Percentiles rank a stretch among this genome's conserved stretches.
These are phyloP conservation scores for Liposcelis brunnea DNA, from an alignment of 2,888 invertebrate genomes.

Conservation along the genomic window DNA sequence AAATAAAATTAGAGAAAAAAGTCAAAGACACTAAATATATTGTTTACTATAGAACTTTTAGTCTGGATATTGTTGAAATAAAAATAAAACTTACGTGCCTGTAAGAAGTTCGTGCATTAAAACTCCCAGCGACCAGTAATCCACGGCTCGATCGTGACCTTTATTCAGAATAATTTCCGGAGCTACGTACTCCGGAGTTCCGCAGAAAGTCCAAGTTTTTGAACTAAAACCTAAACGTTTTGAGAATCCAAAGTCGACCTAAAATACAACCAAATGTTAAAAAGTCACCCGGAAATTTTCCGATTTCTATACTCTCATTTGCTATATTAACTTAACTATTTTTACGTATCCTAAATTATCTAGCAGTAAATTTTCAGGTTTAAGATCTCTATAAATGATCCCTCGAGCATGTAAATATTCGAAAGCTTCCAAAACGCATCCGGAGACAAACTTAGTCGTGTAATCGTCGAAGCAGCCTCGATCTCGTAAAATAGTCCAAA, in stretches of 20 bases:
- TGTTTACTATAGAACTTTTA: not conserved
- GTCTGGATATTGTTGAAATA: too few species aligned
- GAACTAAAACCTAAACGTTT: constrained; percentile 41
- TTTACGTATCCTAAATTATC: constrained; percentile 45
- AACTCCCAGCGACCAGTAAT: constrained; percentile 53
- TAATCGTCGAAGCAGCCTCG: constrained; percentile 43
- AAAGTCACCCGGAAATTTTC: too few species aligned
- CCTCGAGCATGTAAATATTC: constrained; percentile 46
- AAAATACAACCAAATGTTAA: constrained; percentile 8
- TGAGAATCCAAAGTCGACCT: constrained; percentile 51
- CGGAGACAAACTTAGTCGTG: constrained; percentile 47
- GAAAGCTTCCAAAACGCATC: constrained; percentile 51
- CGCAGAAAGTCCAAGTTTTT: constrained; percentile 61
- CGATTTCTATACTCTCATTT: too few species aligned
- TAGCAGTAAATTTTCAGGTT: constrained; percentile 51
- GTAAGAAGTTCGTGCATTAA: constrained; percentile 46
- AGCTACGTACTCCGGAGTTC: constrained; percentile 44
- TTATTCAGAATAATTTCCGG: constrained; percentile 52
- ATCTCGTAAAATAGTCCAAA: constrained; percentile 54
- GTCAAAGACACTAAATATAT: constrained; percentile 3
- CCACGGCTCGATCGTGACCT: constrained; percentile 52
- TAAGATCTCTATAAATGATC: constrained; percentile 46
- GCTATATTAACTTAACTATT: constrained; percentile 22
- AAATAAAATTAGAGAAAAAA: constrained; percentile 2
- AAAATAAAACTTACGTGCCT: constrained; percentile 38